Percentiles rank a stretch among this genome's conserved stretches.
Conservation (phyloP, 2,797 vertebrate species). For the Apodemus agrarius region DNA sequence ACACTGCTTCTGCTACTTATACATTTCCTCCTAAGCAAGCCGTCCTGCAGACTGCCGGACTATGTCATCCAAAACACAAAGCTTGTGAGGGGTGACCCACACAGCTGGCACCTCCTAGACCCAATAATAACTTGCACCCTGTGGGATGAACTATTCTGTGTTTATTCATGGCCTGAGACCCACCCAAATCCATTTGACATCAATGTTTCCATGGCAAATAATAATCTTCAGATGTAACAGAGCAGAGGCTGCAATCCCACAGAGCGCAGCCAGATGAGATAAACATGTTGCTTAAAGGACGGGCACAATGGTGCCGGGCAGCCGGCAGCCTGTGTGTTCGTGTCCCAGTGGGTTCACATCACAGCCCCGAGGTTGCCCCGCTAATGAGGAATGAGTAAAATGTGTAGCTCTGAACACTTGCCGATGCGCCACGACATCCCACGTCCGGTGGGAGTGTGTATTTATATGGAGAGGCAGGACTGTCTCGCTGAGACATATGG, state of each 20-base stretch:
- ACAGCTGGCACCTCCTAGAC: background rate
- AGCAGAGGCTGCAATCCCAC: constrained; percentile 45
- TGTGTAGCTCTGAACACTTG: background rate
- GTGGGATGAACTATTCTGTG: constrained; percentile 26
- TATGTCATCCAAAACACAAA: background rate
- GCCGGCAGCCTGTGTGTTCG: background rate
- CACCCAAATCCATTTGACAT: constrained; percentile 56
- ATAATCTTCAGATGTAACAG: constrained; percentile 65
- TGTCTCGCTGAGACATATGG: background rate
- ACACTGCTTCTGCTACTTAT: background rate
- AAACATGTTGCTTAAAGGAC: constrained; percentile 46
- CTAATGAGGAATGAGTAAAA: background rate
- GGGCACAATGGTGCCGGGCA: background rate
- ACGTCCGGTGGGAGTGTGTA: background rate
- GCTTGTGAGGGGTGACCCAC: background rate
- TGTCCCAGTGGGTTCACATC: constrained; percentile 48
- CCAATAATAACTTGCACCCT: constrained; percentile 39
- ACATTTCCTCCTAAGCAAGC: background rate
- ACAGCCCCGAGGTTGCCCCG: background rate
- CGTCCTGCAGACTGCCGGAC: background rate
- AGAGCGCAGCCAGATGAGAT: constrained; percentile 59
- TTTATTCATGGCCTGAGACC: constrained; percentile 26
- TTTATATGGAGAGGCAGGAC: constrained; percentile 19
- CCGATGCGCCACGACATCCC: background rate
- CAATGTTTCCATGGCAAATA: constrained; percentile 67